A percentile compares a stretch with the other conserved stretches of the same genome.
phyloP scores from a whole-genome alignment of 2,797 vertebrate species.

The Gymnodraco acuticeps region DNA sequence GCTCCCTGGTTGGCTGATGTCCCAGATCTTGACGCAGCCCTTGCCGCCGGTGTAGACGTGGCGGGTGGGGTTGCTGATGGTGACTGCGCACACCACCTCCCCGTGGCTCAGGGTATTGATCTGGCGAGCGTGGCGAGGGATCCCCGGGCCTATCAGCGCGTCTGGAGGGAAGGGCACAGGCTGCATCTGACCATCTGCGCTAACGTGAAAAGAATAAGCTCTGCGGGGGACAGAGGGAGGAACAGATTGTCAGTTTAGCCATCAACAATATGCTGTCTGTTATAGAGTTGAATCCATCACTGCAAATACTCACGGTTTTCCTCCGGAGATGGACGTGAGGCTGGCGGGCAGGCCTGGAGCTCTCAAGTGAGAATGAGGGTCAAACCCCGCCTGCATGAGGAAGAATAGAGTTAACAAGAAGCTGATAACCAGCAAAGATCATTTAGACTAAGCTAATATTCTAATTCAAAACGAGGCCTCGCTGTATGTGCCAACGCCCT shows the following conservation, averaged over 20 bases:
- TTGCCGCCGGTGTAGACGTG: slow-evolving; percentile 98
- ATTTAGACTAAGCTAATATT: slow-evolving; percentile 59
- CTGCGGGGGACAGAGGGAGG: slow-evolving; percentile 56
- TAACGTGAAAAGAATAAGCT: slow-evolving; percentile 89
- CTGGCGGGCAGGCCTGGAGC: slow-evolving; percentile 91
- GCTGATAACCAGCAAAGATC: slow-evolving; percentile 38
- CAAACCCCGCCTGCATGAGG: slow-evolving; percentile 90
- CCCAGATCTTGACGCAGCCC: slow-evolving; percentile 98
- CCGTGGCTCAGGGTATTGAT: slow-evolving; percentile 90
- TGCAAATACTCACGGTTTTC: slow-evolving; percentile 91
- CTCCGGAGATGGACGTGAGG: slow-evolving; percentile 94
- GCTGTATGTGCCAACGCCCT: slow-evolving; percentile 46
- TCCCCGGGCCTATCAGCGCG: slow-evolving; percentile 88
- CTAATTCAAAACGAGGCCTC: slow-evolving; percentile 51
- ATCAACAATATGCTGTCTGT: neutral
- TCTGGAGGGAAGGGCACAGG: slow-evolving; percentile 89
- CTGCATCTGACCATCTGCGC: slow-evolving; percentile 89
- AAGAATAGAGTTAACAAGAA: slow-evolving; percentile 48
- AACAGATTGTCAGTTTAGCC: neutral
- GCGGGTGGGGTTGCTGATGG: slow-evolving; percentile 96
- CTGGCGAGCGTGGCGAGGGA: slow-evolving; percentile 88
- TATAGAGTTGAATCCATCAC: neutral
- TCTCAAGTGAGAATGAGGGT: slow-evolving; percentile 95
- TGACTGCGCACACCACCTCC: slow-evolving; percentile 93
- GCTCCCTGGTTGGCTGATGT: slow-evolving; percentile 97